Evolutionary conservation across 2,888 invertebrate genomes (phyloP), one percentile per base, ranked within the genome.

Genomic region (Tanytarsus gracilentus): DNA sequence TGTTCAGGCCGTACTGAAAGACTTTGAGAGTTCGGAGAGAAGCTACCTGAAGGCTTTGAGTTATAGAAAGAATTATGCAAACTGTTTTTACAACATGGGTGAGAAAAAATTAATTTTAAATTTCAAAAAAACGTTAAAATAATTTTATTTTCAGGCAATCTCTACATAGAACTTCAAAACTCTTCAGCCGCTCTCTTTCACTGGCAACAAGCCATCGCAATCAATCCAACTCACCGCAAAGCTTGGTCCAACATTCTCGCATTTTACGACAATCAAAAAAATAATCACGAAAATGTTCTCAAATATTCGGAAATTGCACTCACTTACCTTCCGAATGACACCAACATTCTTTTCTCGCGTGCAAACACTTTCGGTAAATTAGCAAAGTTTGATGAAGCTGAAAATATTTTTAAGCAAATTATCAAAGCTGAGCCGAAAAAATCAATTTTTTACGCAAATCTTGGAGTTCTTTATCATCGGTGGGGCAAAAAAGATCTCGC

Each of bases 61-160:
- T 29, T 81, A 86, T 70, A 79, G 94, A 39, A 79, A 78, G 55
- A 82, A 83, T 63, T 97, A 96, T 75, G 88, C 96, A 0, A 93
- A 96, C 70, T 95, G 95, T 69, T 85, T 85, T 68, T 98, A 94
- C 69, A 98, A 98, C 74, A 78, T 98, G 66, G 97, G 97, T n/a
- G n/a, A n/a, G n/a, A n/a, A n/a, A n/a, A n/a, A n/a, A n/a, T n/a
- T n/a, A n/a, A n/a, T n/a, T n/a, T n/a, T n/a, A n/a, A n/a, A n/a
- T n/a, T n/a, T n/a, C n/a, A n/a, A n/a, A n/a, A n/a, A n/a, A n/a
- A n/a, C n/a, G n/a, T n/a, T n/a, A n/a, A n/a, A n/a, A n/a, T n/a
- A n/a, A n/a, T n/a, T n/a, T n/a, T n/a, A n/a, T n/a, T n/a, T n/a
- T n/a, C n/a, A n/a, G n/a, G n/a, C 44, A 94, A 96, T 74, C 76